These are phyloP conservation scores for Ameiurus melas DNA, from an alignment of 2,113 vertebrate genomes.

Conservation along the genomic window DNA sequence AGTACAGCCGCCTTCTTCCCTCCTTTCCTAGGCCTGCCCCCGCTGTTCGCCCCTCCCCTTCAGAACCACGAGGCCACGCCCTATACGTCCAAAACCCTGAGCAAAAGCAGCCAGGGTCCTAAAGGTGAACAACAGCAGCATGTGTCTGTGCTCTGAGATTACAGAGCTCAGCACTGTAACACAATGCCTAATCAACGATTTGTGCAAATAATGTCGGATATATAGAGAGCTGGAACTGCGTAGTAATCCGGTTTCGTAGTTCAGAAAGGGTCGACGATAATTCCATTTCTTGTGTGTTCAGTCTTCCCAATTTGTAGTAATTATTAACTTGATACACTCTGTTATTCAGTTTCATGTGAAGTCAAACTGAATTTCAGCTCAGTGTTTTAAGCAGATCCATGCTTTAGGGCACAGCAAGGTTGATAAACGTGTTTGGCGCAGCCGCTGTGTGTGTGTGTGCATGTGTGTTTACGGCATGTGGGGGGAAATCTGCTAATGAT, in stretches of 20 bases:
- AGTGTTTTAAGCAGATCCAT: neutral
- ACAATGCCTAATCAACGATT: slow-evolving; percentile 6
- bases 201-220: neutral
- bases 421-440: neutral
- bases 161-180: neutral
- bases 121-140: slow-evolving; percentile 77
- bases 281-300: neutral
- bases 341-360: neutral
- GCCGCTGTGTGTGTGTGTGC: too few relatives aligned
- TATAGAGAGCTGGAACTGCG: neutral
- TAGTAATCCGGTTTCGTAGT: neutral
- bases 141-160: neutral
- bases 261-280: neutral
- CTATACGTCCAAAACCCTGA: slow-evolving; percentile 82
- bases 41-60: slow-evolving; percentile 85
- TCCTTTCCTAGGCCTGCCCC: slow-evolving; percentile 88
- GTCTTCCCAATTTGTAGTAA: slow-evolving; percentile 1
- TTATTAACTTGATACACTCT: neutral
- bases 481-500: neutral
- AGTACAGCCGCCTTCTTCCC: slow-evolving; percentile 87
- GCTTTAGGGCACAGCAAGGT: neutral
- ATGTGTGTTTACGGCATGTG: neutral
- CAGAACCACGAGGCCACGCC: slow-evolving; percentile 87
- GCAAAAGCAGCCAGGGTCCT: slow-evolving; percentile 81
- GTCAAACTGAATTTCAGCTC: neutral